Evolutionary conservation across 2,888 invertebrate genomes (phyloP).

Genomic region (Eristalis arbustorum): DNA sequence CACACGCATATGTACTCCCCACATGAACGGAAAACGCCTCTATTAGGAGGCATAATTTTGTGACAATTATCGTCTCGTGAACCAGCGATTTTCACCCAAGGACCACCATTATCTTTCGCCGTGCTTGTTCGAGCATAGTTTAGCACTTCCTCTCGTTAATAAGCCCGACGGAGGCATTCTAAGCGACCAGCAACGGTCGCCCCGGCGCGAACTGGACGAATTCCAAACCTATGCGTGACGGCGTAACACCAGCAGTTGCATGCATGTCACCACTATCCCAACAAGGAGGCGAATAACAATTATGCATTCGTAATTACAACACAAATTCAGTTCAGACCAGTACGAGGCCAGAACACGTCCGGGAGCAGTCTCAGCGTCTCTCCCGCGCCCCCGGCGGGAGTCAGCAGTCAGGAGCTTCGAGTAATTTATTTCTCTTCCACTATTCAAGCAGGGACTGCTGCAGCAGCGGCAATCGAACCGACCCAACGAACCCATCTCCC

Average conservation of each 20-base stretch:
- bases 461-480: neutral
- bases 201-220: neutral
- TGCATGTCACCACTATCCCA: conserved; percentile 36
- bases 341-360: conserved; percentile 42
- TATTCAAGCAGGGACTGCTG: neutral
- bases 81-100: neutral
- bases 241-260: conserved; percentile 44
- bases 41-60: neutral
- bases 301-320: conserved; percentile 69
- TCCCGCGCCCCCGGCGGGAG: neutral
- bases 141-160: conserved; percentile 16
- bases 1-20: neutral
- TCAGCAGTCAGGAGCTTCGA: neutral
- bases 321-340: conserved; percentile 56
- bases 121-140: neutral
- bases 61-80: neutral
- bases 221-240: conserved; percentile 54
- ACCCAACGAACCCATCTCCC: conserved; percentile 61
- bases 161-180: neutral
- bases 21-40: neutral
- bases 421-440: conserved; percentile 53
- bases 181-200: neutral
- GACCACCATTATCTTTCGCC: neutral
- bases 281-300: conserved; percentile 55
- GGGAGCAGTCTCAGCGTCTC: conserved; percentile 33